phyloP scores from a whole-genome alignment of 2,888 invertebrate genomes.

The Strigamia transsilvanica region DNA sequence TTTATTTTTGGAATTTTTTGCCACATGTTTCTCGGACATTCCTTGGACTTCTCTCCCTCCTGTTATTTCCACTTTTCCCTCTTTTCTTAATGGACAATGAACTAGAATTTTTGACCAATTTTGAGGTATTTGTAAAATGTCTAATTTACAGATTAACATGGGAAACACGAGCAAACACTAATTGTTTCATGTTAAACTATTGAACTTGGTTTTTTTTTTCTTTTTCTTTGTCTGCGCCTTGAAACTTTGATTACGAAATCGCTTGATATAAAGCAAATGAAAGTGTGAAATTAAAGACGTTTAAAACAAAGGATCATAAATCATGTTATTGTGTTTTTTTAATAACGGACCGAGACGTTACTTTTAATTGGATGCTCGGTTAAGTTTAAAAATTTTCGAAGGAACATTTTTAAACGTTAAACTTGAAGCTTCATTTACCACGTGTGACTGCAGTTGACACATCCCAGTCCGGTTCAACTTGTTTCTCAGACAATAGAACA shows the following conservation, averaged over 20 bases:
- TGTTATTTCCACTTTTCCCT: too few species aligned
- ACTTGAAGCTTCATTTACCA: conserved; percentile 7
- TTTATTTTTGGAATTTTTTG: not conserved
- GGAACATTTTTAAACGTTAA: not conserved
- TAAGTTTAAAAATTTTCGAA: too few species aligned
- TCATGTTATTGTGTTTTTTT: conserved; percentile 1
- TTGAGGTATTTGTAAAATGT: too few species aligned
- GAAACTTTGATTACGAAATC: not conserved
- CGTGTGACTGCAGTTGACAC: conserved; percentile 22
- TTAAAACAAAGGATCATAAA: not conserved
- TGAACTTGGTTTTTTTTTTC: too few species aligned
- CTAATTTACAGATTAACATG: too few species aligned
- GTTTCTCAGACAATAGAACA: conserved; percentile 12
- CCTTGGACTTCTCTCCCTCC: too few species aligned
- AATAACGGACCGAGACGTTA: not conserved
- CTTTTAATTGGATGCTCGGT: not conserved
- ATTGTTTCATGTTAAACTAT: too few species aligned
- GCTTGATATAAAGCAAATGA: not conserved
- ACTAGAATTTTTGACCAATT: not conserved
- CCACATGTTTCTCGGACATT: not conserved
- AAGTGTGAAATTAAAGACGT: conserved; percentile 4
- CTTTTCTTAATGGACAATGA: not conserved
- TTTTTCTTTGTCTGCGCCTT: too few species aligned
- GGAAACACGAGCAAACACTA: too few species aligned
- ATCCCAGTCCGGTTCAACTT: not conserved